Evolutionary conservation across 2,888 invertebrate genomes (phyloP), one percentile per base, ranked within the genome.

Genomic region (Formica aserva): DNA sequence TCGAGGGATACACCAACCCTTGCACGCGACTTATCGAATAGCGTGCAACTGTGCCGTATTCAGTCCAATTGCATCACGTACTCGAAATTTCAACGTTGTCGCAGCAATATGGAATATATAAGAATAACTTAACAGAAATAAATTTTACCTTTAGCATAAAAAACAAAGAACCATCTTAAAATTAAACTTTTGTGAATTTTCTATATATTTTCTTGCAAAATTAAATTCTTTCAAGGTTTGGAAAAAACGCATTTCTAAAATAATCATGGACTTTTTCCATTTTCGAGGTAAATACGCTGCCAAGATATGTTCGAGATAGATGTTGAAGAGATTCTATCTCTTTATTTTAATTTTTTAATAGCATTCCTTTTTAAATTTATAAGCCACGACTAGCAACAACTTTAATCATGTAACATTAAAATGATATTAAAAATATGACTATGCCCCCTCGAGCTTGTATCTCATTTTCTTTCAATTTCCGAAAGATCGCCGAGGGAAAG

Each of bases 381-480:
- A 72, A 22, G 9, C 45, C 48, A 18, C 1, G 55, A 55, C 38
- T 55, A 55, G 9, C 29, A 18, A 13, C 13, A n/a, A 26, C n/a
- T 77, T 55, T 55, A 52, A 77, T 67, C 55, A 38, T 38, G 57
- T 52, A 52, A 71, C 18, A 78, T 78, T 41, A 71, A 78, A 71
- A 71, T 60, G 5, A 78, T 71, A 66, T 60, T 45, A 45, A 78
- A 71, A 60, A 13, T 60, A 22, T 71, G 22, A 71, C 29, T 41
- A 15, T 15, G 5, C 15, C 22, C n/a, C 1, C 29, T 55, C 29
- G 15, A 55, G 8, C 18, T 41, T 1, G n/a, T 22, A 69, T 69
- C 29, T 4, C 57, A 71, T 80, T 71, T 57, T 78, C 13, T 80
- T 80, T 72, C 41, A 72, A 80, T 55, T 26, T 76, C 62, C 22